Evolutionary conservation across 1,140 invertebrate species (phyloP).

Genomic region (Cydia splendana): DNA sequence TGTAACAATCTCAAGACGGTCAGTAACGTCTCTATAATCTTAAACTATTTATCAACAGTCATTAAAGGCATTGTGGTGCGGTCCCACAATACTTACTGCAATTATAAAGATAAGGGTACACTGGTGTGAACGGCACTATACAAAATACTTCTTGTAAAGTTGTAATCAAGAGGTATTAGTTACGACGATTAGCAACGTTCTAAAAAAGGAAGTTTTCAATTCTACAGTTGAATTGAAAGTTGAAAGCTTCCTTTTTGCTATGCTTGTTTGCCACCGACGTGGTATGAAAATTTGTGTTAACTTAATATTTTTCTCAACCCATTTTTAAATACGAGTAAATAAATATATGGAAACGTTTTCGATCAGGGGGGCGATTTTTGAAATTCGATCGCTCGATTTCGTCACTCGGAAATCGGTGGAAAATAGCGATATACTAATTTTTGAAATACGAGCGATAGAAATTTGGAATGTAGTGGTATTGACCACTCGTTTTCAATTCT

Average conservation of each 20-base stretch:
- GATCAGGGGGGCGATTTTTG: no score
- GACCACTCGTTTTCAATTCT: no score
- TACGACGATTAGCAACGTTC: not conserved
- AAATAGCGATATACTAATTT: no score
- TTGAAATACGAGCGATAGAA: no score
- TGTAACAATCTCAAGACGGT: not conserved
- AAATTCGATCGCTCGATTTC: no score
- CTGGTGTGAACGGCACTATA: not conserved
- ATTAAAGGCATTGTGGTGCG: not conserved
- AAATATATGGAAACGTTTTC: not conserved
- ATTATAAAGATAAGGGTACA: slow-evolving; percentile 9
- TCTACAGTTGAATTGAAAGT: no score
- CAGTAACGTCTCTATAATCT: slow-evolving; percentile 6
- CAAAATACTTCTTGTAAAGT: slow-evolving; percentile 9
- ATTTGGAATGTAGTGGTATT: no score
- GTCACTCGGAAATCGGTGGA: no score
- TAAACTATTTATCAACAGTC: slow-evolving; percentile 2
- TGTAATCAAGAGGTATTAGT: slow-evolving; percentile 9
- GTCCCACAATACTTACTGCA: slow-evolving; percentile 9
- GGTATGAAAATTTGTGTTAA: not conserved
- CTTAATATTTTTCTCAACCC: not conserved
- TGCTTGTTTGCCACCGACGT: no score
- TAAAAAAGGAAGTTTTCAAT: not conserved
- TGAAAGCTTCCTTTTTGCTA: no score
- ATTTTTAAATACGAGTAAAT: no score